Evolutionary conservation across 2,113 vertebrate genomes (phyloP).

Genomic region (Phrynosoma platyrhinos): DNA sequence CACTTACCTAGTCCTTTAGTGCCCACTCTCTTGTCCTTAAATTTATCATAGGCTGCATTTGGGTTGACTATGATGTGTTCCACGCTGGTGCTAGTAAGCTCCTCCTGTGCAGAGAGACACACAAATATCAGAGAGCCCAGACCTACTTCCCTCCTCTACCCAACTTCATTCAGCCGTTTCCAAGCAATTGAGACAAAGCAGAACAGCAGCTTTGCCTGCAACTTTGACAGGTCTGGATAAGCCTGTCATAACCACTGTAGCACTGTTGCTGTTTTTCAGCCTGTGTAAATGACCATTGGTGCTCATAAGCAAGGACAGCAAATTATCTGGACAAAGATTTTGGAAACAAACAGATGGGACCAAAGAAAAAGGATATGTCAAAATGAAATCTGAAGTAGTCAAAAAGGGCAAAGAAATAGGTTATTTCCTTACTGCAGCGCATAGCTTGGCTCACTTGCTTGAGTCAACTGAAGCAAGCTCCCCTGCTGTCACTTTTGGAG

Average conservation of each 20-base stretch:
- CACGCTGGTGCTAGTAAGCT: conserved; percentile 95
- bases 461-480: not conserved
- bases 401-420: not conserved
- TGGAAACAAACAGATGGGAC: not conserved
- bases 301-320: not conserved
- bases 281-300: not conserved
- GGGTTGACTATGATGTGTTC: conserved; percentile 97
- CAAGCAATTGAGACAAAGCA: not conserved
- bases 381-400: not conserved
- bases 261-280: not conserved
- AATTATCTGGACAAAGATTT: not conserved
- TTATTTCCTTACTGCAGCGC: not conserved
- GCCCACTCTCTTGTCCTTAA: conserved; percentile 92
- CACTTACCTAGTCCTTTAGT: conserved; percentile 92
- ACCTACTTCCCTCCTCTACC: not conserved
- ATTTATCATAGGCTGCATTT: conserved; percentile 97
- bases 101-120: conserved; percentile 83
- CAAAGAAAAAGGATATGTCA: not conserved
- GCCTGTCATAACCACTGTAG: not conserved
- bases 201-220: not conserved
- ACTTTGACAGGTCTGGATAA: not conserved
- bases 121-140: conserved; percentile 4
- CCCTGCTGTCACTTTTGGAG: not conserved
- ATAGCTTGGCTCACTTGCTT: not conserved
- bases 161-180: not conserved